Base-by-base conservation (phyloP, 2,113 vertebrate genomes). In the Osmerus mordax region DNA sequence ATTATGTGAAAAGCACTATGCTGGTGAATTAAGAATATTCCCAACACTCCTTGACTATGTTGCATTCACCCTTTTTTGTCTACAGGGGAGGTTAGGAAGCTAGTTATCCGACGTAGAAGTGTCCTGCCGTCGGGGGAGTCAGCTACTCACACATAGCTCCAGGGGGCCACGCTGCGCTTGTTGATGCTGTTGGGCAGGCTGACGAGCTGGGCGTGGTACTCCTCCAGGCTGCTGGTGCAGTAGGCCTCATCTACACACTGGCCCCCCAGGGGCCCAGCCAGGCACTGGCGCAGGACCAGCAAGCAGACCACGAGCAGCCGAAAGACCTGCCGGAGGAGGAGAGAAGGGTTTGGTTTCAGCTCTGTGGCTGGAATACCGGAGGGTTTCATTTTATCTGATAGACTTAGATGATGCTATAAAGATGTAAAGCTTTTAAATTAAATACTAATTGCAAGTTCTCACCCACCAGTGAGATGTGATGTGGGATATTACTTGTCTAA, bases 121-220 rank as follows among this genome's bases (percentile, higher is more conserved):
- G 32, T 36, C 32, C 32, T 4, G 32, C 1, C 7, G 8, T 23
- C 23, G 23, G 23, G 23, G 23, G 16, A 15, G 47, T 62, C 1
- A 19, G 5, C 28, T 41, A 89, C 91, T 92, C 74, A 93, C 92
- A 83, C 77, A 8, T 93, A 92, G 47, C 32, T 87, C 92, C 92
- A 93, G 55, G 87, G 65, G 0, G 92, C 89, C 3, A 93, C 74
- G 73, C 92, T 93, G 76, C 92, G 89, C 73, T 93, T 89, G 2
- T 93, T 90, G 75, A 93, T 87, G 65, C 28, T 65, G 59, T 72
- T 88, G 53, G 89, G 89, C 66, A 92, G 76, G 80, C 78, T 87
- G 54, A 86, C 81, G 64, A 90, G 74, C 65, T 92, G 87, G 47
- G 78, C 68, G 80, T 91, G 78, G 71, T 87, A 88, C 59, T 90